Evolutionary conservation across 2,888 invertebrate species (phyloP).

Genomic region (Drosophila seclusa): DNA sequence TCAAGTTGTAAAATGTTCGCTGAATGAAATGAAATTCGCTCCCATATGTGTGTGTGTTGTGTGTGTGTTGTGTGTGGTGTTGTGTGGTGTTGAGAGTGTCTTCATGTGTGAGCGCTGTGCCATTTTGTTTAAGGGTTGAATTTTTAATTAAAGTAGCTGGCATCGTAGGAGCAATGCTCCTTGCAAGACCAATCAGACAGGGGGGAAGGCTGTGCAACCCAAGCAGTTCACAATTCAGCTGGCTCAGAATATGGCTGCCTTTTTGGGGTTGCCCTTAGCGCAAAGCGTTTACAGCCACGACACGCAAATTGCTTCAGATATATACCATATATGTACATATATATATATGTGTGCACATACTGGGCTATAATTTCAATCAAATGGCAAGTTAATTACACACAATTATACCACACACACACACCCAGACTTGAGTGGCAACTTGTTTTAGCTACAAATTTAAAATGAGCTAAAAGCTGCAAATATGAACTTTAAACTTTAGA

Average conservation of each 20-base stretch:
- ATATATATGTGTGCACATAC: constrained; percentile 1
- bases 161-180: constrained; percentile 70
- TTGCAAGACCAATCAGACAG: constrained; percentile 54
- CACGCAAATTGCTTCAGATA: constrained; percentile 74
- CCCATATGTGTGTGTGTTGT: constrained; percentile 23
- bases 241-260: constrained; percentile 71
- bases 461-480: constrained; percentile 1
- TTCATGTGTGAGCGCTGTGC: constrained; percentile 43
- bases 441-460: constrained; percentile 22
- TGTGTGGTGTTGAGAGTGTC: constrained; percentile 25
- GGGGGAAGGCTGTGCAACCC: background rate
- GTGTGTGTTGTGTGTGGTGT: constrained; percentile 27
- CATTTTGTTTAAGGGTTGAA: constrained; percentile 72
- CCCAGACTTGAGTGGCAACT: constrained; percentile 42
- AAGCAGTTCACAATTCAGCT: constrained; percentile 2
- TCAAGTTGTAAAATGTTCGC: constrained; percentile 77
- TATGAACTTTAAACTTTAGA: background rate
- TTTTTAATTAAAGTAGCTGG: constrained; percentile 74
- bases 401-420: constrained; percentile 57
- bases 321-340: constrained; percentile 9
- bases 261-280: constrained; percentile 39
- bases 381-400: constrained; percentile 79
- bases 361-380: constrained; percentile 78
- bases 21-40: constrained; percentile 59
- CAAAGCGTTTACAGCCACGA: constrained; percentile 28